These are phyloP conservation scores for Sipha flava DNA, from an alignment of 1,140 invertebrate genomes.

Conservation along the genomic window DNA sequence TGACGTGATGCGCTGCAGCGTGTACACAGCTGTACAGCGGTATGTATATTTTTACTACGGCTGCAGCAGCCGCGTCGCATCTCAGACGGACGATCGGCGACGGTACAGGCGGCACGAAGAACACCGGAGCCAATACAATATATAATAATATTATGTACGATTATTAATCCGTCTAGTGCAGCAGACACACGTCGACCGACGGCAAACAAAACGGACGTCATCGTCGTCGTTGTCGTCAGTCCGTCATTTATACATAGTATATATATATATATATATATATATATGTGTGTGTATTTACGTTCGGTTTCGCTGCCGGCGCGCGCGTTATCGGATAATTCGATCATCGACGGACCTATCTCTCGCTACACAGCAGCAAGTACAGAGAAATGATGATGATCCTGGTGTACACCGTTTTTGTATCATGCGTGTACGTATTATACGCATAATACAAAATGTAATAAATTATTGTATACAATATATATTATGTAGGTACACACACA, in stretches of 20 bases:
- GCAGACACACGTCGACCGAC: not conserved
- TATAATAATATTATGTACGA: not conserved
- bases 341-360: not conserved
- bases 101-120: not conserved
- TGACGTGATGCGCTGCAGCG: no score
- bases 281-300: no score
- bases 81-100: not conserved
- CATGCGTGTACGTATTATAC: no score
- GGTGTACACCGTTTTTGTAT: no score
- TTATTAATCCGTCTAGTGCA: not conserved
- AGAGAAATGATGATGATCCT: not conserved
- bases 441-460: not conserved
- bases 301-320: not conserved
- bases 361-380: no score
- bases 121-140: not conserved
- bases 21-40: no score
- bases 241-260: conserved; percentile 6
- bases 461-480: no score
- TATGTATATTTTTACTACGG: no score
- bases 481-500: no score
- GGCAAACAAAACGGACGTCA: not conserved
- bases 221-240: not conserved
- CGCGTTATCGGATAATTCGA: not conserved
- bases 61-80: not conserved
- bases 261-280: no score